Evolutionary conservation across 92 coral and sea anemone genomes (phyloP).

Genomic region (Porites lobata): DNA sequence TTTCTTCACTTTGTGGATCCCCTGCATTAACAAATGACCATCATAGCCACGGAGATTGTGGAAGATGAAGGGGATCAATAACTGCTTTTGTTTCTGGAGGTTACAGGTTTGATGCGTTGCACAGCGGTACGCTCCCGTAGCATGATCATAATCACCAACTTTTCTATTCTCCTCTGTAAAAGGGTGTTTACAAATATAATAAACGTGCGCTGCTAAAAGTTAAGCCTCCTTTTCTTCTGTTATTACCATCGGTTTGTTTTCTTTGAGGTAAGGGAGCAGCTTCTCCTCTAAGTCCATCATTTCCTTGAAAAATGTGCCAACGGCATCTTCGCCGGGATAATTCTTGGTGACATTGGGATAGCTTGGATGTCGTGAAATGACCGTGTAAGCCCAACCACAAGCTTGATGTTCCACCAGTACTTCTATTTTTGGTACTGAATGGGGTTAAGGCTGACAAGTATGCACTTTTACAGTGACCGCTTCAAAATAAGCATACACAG

Average conservation of each 20-base stretch:
- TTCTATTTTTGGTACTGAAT: too few species aligned
- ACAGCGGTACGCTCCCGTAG: conserved; percentile 35
- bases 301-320: too few species aligned
- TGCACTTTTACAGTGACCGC: too few species aligned
- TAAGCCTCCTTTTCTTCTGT: neutral
- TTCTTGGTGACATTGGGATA: too few species aligned
- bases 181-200: neutral
- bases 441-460: too few species aligned
- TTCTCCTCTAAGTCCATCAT: too few species aligned
- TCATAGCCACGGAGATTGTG: conserved; percentile 12
- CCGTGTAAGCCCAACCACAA: too few species aligned
- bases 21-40: conserved; percentile 17
- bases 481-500: too few species aligned
- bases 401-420: too few species aligned
- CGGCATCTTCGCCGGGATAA: too few species aligned
- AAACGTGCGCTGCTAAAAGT: neutral
- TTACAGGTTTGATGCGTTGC: conserved; percentile 32
- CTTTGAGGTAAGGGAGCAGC: neutral
- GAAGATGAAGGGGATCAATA: neutral
- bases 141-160: conserved; percentile 19
- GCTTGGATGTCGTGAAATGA: too few species aligned
- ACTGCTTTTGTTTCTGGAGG: neutral
- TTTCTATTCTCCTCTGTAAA: neutral
- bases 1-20: neutral
- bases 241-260: neutral